phyloP scores from a whole-genome alignment of 1,140 invertebrate genomes.

The Nasonia vitripennis region DNA sequence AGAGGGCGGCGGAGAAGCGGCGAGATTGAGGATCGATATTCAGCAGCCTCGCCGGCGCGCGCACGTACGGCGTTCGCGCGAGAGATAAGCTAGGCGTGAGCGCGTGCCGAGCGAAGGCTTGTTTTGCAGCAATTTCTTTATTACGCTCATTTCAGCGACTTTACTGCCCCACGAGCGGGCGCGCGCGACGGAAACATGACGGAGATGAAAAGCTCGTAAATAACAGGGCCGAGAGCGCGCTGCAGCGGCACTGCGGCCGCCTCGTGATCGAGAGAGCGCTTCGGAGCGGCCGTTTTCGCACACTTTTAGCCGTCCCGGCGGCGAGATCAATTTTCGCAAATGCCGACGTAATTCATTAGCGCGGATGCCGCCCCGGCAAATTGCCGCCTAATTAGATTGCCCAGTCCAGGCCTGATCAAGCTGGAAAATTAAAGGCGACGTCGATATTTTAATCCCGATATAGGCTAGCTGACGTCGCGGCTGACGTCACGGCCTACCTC shows the following conservation, averaged over 20 bases:
- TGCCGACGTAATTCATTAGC: conserved; percentile 19
- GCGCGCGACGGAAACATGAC: background rate
- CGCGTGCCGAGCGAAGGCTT: background rate
- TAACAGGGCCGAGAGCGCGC: background rate
- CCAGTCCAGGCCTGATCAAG: too few species aligned
- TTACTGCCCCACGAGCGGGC: conserved; percentile 26
- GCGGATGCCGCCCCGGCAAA: background rate
- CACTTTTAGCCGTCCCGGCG: too few species aligned
- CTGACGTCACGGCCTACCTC: too few species aligned
- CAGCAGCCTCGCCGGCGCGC: conserved; percentile 36
- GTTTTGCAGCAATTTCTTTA: conserved; percentile 26
- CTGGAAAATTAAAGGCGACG: conserved; percentile 25
- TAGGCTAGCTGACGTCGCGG: too few species aligned
- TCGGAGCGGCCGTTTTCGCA: too few species aligned
- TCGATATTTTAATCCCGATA: conserved; percentile 7
- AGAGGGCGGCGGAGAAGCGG: conserved; percentile 34
- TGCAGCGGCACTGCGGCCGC: too few species aligned
- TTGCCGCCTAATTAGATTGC: conserved; percentile 19
- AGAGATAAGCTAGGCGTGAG: too few species aligned
- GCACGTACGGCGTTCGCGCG: conserved; percentile 2
- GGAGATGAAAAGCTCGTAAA: conserved; percentile 41
- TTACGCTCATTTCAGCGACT: conserved; percentile 37
- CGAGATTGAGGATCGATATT: conserved; percentile 54
- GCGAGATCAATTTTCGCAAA: background rate
- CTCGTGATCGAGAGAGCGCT: too few species aligned